Conservation (phyloP, 1,140 invertebrate species). For the Zaprionus africanus region DNA sequence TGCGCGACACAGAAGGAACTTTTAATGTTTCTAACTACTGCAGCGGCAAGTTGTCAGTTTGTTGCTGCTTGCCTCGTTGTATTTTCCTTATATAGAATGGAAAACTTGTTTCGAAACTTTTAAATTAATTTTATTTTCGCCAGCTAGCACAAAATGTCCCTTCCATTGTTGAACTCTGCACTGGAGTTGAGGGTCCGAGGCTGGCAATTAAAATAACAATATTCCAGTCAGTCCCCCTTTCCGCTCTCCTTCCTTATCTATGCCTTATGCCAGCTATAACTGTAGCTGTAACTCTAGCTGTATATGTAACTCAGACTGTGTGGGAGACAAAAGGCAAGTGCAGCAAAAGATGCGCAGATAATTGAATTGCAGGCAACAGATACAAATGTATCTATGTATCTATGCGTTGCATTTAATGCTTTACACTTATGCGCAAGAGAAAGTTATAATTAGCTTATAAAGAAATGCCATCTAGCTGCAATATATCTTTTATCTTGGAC, state of each 20-base stretch:
- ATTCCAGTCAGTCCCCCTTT: slow-evolving; percentile 62
- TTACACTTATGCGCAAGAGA: background rate
- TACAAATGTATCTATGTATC: slow-evolving; percentile 20
- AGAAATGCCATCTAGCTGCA: background rate
- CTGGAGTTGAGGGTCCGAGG: slow-evolving; percentile 49
- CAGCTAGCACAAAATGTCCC: slow-evolving; percentile 35
- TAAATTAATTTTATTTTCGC: slow-evolving; percentile 79
- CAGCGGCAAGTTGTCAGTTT: slow-evolving; percentile 53
- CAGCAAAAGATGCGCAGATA: slow-evolving; percentile 47
- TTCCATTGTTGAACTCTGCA: slow-evolving; percentile 38
- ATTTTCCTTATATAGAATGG: slow-evolving; percentile 62
- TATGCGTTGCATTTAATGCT: background rate
- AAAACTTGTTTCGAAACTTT: slow-evolving; percentile 81
- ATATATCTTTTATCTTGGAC: slow-evolving; percentile 4
- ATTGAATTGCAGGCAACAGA: slow-evolving; percentile 35
- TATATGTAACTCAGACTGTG: background rate
- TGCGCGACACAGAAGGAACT: slow-evolving; percentile 46
- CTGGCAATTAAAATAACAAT: slow-evolving; percentile 78
- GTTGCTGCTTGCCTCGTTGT: slow-evolving; percentile 26
- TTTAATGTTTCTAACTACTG: slow-evolving; percentile 76
- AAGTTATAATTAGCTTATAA: slow-evolving; percentile 32
- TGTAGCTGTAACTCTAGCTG: slow-evolving; percentile 8
- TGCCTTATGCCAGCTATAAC: background rate
- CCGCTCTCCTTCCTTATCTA: background rate
- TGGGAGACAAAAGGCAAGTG: slow-evolving; percentile 26